phyloP scores from a whole-genome alignment of 2,113 vertebrate genomes.

The Blennius ocellaris region DNA sequence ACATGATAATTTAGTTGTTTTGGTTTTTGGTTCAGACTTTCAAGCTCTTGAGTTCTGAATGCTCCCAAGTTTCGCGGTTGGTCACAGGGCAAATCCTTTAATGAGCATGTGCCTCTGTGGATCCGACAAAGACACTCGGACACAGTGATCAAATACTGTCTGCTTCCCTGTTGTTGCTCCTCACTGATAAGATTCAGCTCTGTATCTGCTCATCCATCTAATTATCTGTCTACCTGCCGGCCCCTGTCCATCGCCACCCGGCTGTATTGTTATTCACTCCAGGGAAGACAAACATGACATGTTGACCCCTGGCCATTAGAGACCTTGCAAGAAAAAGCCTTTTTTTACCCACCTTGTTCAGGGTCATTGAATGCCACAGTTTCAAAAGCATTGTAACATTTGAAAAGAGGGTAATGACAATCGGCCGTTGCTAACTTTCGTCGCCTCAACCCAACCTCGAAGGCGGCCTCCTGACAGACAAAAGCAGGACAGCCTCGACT shows the following conservation, averaged over 20 bases:
- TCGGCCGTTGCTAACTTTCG: constrained; percentile 42
- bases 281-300: constrained; percentile 83
- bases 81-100: constrained; percentile 44
- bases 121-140: constrained; percentile 51
- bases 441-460: constrained; percentile 24
- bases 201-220: constrained; percentile 67
- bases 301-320: constrained; percentile 80
- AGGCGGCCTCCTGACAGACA: constrained; percentile 38
- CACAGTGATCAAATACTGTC: constrained; percentile 44
- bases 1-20: not conserved
- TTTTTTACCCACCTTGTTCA: constrained; percentile 67
- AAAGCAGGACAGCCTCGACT: constrained; percentile 41
- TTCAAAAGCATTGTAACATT: constrained; percentile 45
- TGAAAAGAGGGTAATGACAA: constrained; percentile 37
- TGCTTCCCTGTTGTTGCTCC: constrained; percentile 67
- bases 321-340: constrained; percentile 68
- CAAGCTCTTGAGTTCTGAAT: too few species aligned
- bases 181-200: constrained; percentile 69
- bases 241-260: constrained; percentile 71
- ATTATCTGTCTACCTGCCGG: constrained; percentile 74
- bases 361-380: constrained; percentile 75
- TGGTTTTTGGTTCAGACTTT: too few species aligned
- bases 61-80: constrained; percentile 13
- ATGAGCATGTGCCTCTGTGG: constrained; percentile 38
- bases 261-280: constrained; percentile 77